Evolutionary conservation across 2,113 vertebrate genomes (phyloP).

Genomic region (Narcine bancroftii): DNA sequence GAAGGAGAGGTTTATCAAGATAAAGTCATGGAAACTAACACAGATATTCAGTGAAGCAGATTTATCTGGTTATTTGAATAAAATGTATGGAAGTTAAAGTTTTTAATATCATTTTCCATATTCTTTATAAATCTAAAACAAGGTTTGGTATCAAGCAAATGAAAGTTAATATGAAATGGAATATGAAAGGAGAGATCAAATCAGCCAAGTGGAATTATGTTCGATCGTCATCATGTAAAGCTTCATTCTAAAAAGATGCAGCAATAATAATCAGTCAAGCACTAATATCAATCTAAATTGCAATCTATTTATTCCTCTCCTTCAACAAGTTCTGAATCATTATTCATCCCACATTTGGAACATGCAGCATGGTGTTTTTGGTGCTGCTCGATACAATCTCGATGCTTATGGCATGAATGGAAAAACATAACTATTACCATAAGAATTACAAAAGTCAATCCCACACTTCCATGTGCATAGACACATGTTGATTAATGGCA

Average conservation of each 20-base stretch:
- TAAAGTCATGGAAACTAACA: too few species aligned
- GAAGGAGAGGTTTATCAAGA: too few species aligned
- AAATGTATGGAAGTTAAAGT: neutral
- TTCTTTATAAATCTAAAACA: neutral
- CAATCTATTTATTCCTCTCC: neutral
- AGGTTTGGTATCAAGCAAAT: neutral
- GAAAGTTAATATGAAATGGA: neutral
- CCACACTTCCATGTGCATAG: too few species aligned
- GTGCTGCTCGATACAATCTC: too few species aligned
- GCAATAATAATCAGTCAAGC: neutral
- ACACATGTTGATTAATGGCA: too few species aligned
- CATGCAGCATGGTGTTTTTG: too few species aligned
- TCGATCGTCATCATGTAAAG: neutral
- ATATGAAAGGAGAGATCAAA: neutral
- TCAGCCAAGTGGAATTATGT: neutral
- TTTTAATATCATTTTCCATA: neutral
- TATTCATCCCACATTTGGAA: neutral
- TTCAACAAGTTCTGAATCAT: neutral
- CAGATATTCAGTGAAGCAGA: too few species aligned
- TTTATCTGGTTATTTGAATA: neutral
- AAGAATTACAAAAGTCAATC: too few species aligned
- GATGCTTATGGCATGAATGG: too few species aligned
- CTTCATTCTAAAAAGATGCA: neutral
- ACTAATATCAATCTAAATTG: neutral
- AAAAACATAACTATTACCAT: too few species aligned